These are phyloP conservation scores for Medauroidea extradentata DNA, from an alignment of 1,140 invertebrate species.

Conservation along the genomic window DNA sequence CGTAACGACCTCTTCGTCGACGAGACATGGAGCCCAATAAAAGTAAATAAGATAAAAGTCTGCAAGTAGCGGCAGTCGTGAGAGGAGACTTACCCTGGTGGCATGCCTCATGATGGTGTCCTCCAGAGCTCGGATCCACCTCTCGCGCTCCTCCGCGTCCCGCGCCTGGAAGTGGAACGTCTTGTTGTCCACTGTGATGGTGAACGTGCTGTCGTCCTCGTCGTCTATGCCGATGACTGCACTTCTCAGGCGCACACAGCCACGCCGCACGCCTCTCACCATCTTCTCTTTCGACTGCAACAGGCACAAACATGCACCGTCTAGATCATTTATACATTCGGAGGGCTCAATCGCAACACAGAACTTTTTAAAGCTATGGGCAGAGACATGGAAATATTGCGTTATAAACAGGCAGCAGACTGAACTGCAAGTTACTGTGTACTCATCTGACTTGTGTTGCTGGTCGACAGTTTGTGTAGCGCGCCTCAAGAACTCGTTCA, in stretches of 20 bases:
- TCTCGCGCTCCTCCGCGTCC: slow-evolving; percentile 88
- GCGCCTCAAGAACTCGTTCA: no score
- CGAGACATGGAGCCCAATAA: no score
- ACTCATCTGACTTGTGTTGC: no score
- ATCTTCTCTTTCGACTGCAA: slow-evolving; percentile 98
- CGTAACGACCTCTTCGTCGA: no score
- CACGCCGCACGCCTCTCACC: slow-evolving; percentile 90
- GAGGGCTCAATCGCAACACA: background rate
- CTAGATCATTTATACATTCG: background rate
- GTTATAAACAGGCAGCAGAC: no score
- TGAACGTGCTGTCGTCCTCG: slow-evolving; percentile 98
- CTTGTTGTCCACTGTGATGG: slow-evolving; percentile 97
- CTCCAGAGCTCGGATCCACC: slow-evolving; percentile 92
- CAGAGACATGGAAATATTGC: no score
- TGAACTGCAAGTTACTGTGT: no score
- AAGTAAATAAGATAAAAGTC: no score
- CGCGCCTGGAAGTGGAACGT: slow-evolving; percentile 98
- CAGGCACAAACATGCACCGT: slow-evolving; percentile 1
- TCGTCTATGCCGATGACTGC: slow-evolving; percentile 98
- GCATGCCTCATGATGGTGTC: slow-evolving; percentile 86
- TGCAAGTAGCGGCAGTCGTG: no score
- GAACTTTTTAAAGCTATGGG: no score
- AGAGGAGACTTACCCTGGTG: slow-evolving; percentile 45
- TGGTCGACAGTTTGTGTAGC: no score
- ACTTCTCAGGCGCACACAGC: slow-evolving; percentile 89